Conservation (phyloP, 2,797 vertebrate species). For the Coendou prehensilis region DNA sequence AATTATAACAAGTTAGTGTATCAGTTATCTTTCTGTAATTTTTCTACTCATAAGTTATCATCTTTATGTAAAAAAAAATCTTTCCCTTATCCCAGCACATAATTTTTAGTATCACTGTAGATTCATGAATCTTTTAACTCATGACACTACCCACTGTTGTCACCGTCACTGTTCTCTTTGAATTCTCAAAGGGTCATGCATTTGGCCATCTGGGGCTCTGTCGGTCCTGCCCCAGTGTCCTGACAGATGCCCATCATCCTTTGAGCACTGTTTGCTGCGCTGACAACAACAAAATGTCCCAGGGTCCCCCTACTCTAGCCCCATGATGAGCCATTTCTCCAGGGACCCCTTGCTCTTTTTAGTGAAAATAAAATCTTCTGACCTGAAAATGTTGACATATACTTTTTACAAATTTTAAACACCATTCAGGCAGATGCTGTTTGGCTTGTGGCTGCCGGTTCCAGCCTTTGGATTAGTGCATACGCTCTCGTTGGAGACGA, state of each 20-base stretch:
- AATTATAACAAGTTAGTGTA: background rate
- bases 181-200: background rate
- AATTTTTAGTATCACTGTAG: constrained; percentile 12
- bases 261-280: background rate
- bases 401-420: background rate
- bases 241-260: background rate
- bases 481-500: background rate
- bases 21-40: background rate
- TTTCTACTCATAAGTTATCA: constrained; percentile 11
- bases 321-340: background rate
- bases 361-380: constrained; percentile 26
- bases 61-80: constrained; percentile 41
- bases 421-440: background rate
- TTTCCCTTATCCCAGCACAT: rapidly evolving
- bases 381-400: constrained; percentile 25
- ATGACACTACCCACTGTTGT: background rate
- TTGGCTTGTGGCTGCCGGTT: background rate
- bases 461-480: background rate
- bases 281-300: background rate
- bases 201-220: background rate
- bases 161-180: background rate
- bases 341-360: background rate
- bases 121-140: background rate
- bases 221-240: background rate
- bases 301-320: background rate